Conservation (phyloP, 2,797 vertebrate genomes). For the Mormyrops attenuatus region DNA sequence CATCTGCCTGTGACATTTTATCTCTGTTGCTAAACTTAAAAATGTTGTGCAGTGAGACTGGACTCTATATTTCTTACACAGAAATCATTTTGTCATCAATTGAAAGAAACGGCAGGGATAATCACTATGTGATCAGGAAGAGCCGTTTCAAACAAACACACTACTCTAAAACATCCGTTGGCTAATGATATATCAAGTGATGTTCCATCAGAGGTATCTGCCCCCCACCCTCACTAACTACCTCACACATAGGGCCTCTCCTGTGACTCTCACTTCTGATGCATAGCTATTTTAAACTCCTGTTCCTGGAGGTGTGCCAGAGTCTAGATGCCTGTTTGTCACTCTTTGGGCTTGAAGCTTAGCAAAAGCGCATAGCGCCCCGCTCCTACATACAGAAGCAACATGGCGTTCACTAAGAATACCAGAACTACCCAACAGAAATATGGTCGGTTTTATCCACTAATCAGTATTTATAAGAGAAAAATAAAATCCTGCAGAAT, state of each 20-base stretch:
- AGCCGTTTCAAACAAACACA: background rate
- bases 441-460: background rate
- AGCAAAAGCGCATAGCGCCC: background rate
- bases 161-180: background rate
- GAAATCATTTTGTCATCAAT: background rate
- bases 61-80: background rate
- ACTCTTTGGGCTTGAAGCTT: background rate
- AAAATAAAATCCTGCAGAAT: background rate
- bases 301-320: constrained; percentile 16
- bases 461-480: background rate
- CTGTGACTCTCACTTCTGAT: background rate
- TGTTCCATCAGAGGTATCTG: background rate
- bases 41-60: background rate
- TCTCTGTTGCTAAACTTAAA: background rate
- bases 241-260: background rate
- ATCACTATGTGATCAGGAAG: background rate
- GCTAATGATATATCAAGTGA: background rate
- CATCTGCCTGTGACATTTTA: background rate
- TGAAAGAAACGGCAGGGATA: background rate
- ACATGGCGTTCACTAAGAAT: background rate
- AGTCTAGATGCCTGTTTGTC: constrained; percentile 18
- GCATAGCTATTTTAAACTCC: constrained; percentile 20
- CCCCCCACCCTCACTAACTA: background rate
- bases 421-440: background rate
- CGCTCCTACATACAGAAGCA: background rate